Evolutionary conservation across 2,888 invertebrate genomes (phyloP).

Genomic region (Brenthis ino): DNA sequence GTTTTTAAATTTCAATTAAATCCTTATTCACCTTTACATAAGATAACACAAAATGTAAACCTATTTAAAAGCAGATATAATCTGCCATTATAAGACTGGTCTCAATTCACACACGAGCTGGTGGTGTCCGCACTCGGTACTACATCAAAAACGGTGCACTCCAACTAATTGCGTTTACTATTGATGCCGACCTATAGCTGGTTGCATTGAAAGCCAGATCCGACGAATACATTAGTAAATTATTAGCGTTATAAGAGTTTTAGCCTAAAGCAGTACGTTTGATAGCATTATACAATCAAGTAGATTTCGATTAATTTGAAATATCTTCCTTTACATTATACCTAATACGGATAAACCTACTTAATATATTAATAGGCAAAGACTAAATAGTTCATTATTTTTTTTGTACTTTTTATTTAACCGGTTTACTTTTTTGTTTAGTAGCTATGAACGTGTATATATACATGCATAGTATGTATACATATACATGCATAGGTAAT

Average conservation of each 20-base stretch:
- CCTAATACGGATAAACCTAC: no score
- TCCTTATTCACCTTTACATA: neutral
- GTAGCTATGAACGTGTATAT: no score
- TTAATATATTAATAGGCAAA: no score
- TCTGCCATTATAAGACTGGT: conserved; percentile 6
- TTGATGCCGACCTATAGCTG: conserved; percentile 65
- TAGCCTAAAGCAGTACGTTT: conserved; percentile 31
- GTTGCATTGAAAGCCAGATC: conserved; percentile 53
- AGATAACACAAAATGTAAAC: neutral
- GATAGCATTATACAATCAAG: neutral
- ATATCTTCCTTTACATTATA: no score
- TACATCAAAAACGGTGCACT: conserved; percentile 81
- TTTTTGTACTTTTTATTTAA: no score
- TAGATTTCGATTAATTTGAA: neutral
- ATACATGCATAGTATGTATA: no score
- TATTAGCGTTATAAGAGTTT: conserved; percentile 46
- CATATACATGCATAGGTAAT: no score
- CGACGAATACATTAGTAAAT: conserved; percentile 46
- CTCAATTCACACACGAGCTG: conserved; percentile 28
- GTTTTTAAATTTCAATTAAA: neutral
- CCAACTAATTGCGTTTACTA: conserved; percentile 80
- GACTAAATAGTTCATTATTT: no score
- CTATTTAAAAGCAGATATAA: conserved; percentile 2
- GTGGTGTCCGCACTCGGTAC: conserved; percentile 57
- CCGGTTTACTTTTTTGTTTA: no score